Percentiles rank a stretch among this genome's conserved stretches.
phyloP scores from a whole-genome alignment of 1,140 invertebrate genomes.

The Musca vetustissima region DNA sequence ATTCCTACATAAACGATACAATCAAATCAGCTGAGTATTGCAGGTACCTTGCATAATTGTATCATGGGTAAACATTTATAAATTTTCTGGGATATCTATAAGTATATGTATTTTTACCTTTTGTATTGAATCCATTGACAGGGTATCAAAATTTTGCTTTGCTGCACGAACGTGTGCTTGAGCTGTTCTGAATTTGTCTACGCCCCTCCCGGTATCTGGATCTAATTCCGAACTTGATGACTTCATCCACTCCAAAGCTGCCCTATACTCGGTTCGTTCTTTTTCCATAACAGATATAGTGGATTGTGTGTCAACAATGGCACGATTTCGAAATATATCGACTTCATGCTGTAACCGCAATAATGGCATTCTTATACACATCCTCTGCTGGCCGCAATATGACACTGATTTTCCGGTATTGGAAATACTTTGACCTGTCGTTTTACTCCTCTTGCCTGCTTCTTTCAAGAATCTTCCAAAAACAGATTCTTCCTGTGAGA shows the following conservation, averaged over 20 bases:
- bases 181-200: conserved; percentile 95
- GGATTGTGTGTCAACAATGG: conserved; percentile 87
- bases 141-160: conserved; percentile 90
- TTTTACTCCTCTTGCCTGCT: conserved; percentile 81
- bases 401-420: conserved; percentile 92
- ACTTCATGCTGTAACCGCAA: conserved; percentile 93
- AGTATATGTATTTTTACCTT: conserved; percentile 73
- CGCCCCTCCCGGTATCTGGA: conserved; percentile 92
- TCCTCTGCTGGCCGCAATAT: conserved; percentile 92
- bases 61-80: too few species aligned
- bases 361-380: conserved; percentile 83
- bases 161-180: conserved; percentile 71
- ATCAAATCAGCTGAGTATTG: too few species aligned
- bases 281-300: conserved; percentile 85
- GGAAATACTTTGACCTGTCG: conserved; percentile 90
- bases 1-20: too few species aligned
- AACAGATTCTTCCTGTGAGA: conserved; percentile 94
- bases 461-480: conserved; percentile 95
- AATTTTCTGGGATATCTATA: too few species aligned
- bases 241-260: conserved; percentile 98
- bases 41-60: too few species aligned
- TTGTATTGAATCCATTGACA: conserved; percentile 94
- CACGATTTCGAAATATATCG: conserved; percentile 92
- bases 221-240: conserved; percentile 93
- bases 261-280: conserved; percentile 92